A percentile compares a stretch with the other conserved stretches of the same genome.
Conservation (phyloP, 1,140 invertebrate species). For the Polyergus mexicanus region DNA sequence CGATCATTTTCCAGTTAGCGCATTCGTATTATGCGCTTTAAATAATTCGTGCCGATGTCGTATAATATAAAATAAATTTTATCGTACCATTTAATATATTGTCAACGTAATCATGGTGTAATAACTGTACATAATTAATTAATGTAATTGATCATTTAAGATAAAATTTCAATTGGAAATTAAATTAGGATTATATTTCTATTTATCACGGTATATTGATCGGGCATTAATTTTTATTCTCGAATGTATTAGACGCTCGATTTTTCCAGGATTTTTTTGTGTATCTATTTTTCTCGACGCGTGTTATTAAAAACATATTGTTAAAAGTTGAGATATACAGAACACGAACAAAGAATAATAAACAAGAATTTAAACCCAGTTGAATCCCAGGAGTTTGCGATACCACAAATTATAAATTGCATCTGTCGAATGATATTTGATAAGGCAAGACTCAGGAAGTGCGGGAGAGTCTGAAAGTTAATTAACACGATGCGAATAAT, state of each 20-base stretch:
- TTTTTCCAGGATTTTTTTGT: not conserved
- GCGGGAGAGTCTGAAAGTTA: constrained; percentile 53
- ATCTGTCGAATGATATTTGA: constrained; percentile 46
- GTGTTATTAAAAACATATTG: not conserved
- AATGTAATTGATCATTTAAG: not conserved
- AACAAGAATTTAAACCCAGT: not conserved
- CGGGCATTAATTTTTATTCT: constrained; percentile 19
- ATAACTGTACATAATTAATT: not conserved
- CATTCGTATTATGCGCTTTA: constrained; percentile 19
- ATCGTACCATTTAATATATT: not conserved
- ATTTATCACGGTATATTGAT: not conserved
- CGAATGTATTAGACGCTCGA: not conserved
- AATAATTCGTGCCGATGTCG: constrained; percentile 23
- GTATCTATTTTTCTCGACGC: not conserved
- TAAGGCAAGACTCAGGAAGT: constrained; percentile 10
- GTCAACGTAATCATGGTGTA: not conserved
- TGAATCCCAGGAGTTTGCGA: constrained; percentile 20
- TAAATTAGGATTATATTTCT: not conserved
- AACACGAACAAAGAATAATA: not conserved
- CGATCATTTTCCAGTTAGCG: constrained; percentile 29
- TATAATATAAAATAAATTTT: constrained; percentile 43
- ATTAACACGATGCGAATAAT: constrained; percentile 42
- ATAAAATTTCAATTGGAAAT: not conserved
- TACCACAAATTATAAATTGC: not conserved
- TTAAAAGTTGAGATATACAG: too few species aligned